Evolutionary conservation across 2,113 vertebrate genomes (phyloP).

Genomic region (Edolisoma coerulescens): DNA sequence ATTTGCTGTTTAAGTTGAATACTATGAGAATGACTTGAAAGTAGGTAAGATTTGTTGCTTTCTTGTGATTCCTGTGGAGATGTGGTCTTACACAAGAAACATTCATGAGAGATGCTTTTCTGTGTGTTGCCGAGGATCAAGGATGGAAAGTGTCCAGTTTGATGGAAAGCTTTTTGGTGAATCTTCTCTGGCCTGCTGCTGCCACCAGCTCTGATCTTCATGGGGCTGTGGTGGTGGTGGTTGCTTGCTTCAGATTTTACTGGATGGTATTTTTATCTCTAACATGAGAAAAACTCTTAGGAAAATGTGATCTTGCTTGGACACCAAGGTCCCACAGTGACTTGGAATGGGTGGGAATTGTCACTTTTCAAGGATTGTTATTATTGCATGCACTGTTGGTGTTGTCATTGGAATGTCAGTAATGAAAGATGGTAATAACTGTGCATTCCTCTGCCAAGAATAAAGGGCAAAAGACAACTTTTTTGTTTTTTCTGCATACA

Average conservation of each 20-base stretch:
- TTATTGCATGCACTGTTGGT: background rate
- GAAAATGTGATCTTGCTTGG: background rate
- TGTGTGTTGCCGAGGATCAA: fast-evolving
- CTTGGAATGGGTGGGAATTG: background rate
- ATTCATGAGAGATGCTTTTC: background rate
- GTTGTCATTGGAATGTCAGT: background rate
- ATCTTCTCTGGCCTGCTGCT: background rate
- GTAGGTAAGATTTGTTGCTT: background rate
- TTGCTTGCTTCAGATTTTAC: background rate
- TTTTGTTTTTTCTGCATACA: background rate
- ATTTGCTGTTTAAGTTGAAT: background rate
- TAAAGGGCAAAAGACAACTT: background rate
- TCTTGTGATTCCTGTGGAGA: background rate
- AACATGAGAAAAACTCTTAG: background rate
- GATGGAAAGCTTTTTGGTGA: background rate
- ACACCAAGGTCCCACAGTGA: background rate
- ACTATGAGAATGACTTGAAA: background rate
- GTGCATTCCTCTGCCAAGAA: background rate
- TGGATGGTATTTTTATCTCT: background rate
- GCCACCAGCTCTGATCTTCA: background rate
- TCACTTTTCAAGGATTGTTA: background rate
- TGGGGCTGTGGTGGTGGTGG: background rate
- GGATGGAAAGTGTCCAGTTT: background rate
- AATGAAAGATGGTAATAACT: background rate
- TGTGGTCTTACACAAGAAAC: background rate